Conservation (phyloP, 2,797 vertebrate species). For the Melanotaenia trifasciata region DNA sequence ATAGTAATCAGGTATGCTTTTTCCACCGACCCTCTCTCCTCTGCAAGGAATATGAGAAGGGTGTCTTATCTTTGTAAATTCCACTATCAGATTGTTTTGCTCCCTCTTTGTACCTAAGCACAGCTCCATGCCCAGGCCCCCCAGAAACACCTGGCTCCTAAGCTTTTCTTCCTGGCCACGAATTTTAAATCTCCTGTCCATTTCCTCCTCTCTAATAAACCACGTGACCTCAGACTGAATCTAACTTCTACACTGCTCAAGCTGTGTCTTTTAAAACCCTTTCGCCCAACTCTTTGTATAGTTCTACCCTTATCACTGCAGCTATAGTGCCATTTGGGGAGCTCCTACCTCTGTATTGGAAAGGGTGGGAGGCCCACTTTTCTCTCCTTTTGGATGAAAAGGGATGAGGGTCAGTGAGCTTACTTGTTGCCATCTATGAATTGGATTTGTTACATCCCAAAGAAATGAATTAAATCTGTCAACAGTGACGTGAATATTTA, state of each 20-base stretch:
- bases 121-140: conserved; percentile 37
- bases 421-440: conserved; percentile 32
- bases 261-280: conserved; percentile 63
- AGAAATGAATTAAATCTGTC: conserved; percentile 39
- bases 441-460: conserved; percentile 39
- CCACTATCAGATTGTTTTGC: conserved; percentile 42
- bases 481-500: conserved; percentile 54
- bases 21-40: conserved; percentile 36
- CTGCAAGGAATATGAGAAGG: conserved; percentile 42
- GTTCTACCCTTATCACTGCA: conserved; percentile 62
- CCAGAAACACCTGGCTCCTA: conserved; percentile 15
- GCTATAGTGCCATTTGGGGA: conserved; percentile 76
- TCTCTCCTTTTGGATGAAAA: conserved; percentile 51
- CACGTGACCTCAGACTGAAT: conserved; percentile 36
- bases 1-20: conserved; percentile 79
- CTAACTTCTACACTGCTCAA: conserved; percentile 50
- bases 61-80: conserved; percentile 53
- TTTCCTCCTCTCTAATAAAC: conserved; percentile 26
- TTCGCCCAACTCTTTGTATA: conserved; percentile 72
- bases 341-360: conserved; percentile 56
- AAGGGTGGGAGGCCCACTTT: conserved; percentile 57
- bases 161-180: conserved; percentile 39
- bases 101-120: conserved; percentile 59
- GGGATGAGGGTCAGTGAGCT: conserved; percentile 56
- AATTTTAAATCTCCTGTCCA: conserved; percentile 47